Conservation (phyloP, 2,888 invertebrate species). For the Eubasilissa splendida region DNA sequence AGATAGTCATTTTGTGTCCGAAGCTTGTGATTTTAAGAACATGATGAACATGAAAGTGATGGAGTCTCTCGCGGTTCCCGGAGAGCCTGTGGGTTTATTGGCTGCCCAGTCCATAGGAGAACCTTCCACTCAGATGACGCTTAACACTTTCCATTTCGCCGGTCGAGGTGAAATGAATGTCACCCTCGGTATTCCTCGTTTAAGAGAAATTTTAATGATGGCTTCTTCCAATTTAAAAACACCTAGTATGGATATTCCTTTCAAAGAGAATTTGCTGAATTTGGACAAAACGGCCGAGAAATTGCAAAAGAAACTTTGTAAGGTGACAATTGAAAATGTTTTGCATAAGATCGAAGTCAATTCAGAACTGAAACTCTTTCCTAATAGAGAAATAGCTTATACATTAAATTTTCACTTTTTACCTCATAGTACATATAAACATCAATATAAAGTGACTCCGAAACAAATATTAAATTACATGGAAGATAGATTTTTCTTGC, state of each 20-base stretch:
- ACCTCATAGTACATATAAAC: conserved; percentile 81
- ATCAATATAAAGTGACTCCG: conserved; percentile 81
- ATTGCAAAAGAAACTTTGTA: conserved; percentile 81
- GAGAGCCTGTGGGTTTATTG: conserved; percentile 96
- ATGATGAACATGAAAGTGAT: conserved; percentile 85
- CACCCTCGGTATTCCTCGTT: conserved; percentile 97
- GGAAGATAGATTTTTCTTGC: conserved; percentile 80
- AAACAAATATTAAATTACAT: conserved; percentile 81
- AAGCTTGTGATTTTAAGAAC: conserved; percentile 74
- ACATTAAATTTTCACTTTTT: conserved; percentile 82
- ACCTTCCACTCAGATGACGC: conserved; percentile 99
- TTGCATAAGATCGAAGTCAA: conserved; percentile 80
- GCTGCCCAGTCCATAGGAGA: conserved; percentile 99
- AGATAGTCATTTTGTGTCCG: conserved; percentile 62
- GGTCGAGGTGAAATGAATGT: conserved; percentile 99
- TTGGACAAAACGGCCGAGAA: conserved; percentile 76
- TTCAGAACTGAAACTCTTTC: conserved; percentile 73
- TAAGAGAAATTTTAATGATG: conserved; percentile 97
- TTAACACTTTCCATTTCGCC: conserved; percentile 99
- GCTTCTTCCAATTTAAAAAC: conserved; percentile 95
- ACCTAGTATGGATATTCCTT: conserved; percentile 96
- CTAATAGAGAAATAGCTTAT: conserved; percentile 76
- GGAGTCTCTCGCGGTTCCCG: conserved; percentile 86
- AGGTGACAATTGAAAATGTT: conserved; percentile 85
- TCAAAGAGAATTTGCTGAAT: conserved; percentile 70